Percentiles rank a stretch among this genome's conserved stretches.
Evolutionary conservation across 1,140 invertebrate genomes (phyloP).

Genomic region (Stenopsyche tienmushanensis): DNA sequence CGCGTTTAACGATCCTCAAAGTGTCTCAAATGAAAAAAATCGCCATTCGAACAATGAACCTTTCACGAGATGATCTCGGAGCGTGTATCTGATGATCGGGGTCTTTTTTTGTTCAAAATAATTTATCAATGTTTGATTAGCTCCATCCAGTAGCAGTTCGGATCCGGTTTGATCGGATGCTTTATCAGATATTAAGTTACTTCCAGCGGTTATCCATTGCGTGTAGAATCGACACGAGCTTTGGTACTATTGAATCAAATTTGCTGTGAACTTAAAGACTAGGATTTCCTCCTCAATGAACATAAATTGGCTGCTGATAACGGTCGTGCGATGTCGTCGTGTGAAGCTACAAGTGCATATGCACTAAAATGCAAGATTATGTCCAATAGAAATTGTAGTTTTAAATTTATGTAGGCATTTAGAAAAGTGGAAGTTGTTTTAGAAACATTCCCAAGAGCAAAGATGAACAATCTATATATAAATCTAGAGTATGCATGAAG

Average conservation of each 20-base stretch:
- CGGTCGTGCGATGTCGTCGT: neutral
- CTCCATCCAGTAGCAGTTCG: neutral
- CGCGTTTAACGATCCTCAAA: too few species aligned
- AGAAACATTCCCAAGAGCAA: too few species aligned
- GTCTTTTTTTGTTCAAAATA: neutral
- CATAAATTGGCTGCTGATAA: conserved; percentile 17
- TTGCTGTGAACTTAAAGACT: neutral
- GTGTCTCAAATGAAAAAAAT: too few species aligned
- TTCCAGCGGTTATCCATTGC: neutral
- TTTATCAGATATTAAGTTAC: conserved; percentile 15
- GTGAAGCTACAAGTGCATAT: too few species aligned
- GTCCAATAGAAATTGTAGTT: too few species aligned
- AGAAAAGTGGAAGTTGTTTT: too few species aligned
- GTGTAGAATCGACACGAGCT: neutral
- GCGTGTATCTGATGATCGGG: neutral
- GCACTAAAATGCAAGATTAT: too few species aligned
- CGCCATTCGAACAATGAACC: too few species aligned
- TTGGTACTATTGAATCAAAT: conserved; percentile 1
- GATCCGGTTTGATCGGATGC: too few species aligned
- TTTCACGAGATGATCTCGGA: neutral
- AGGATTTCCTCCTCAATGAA: conserved; percentile 19
- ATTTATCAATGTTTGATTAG: neutral
- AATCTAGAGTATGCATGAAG: too few species aligned
- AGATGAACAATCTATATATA: too few species aligned
- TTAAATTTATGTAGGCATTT: too few species aligned